These are phyloP conservation scores for Ladona fulva DNA, from an alignment of 1,140 invertebrate genomes.

Conservation along the genomic window DNA sequence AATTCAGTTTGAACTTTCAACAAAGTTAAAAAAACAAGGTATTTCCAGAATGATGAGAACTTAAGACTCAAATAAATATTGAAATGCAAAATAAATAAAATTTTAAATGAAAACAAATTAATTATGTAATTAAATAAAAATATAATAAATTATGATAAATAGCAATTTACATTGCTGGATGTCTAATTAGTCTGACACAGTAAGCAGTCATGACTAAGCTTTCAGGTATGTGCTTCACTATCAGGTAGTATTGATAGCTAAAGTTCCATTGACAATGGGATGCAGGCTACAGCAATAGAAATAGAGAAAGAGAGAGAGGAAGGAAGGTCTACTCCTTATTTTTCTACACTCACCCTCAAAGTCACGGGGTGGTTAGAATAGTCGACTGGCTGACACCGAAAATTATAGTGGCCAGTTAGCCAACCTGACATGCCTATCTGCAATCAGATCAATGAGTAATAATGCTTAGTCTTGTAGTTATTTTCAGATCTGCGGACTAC, in stretches of 20 bases:
- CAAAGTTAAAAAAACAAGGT: no score
- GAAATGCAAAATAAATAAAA: constrained; percentile 27
- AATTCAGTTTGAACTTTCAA: no score
- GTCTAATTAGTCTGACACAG: not conserved
- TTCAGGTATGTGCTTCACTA: not conserved
- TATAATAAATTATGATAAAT: not conserved
- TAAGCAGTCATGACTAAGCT: not conserved
- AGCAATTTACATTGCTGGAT: not conserved
- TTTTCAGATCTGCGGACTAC: not conserved
- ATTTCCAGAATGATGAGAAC: constrained; percentile 22
- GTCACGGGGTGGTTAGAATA: constrained; percentile 82
- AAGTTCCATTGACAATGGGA: not conserved
- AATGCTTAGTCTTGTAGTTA: not conserved
- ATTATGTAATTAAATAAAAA: not conserved
- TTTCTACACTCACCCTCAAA: constrained; percentile 64
- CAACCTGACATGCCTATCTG: constrained; percentile 77
- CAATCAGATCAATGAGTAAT: constrained; percentile 35
- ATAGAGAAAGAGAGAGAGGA: not conserved
- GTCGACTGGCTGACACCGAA: constrained; percentile 90
- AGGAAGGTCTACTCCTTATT: not conserved
- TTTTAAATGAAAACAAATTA: not conserved
- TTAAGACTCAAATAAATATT: constrained; percentile 13
- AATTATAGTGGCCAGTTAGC: constrained; percentile 85
- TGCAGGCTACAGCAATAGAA: not conserved
- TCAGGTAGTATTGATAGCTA: not conserved